Conservation (phyloP, 2,888 invertebrate species). For the Aleiodes testaceus region DNA sequence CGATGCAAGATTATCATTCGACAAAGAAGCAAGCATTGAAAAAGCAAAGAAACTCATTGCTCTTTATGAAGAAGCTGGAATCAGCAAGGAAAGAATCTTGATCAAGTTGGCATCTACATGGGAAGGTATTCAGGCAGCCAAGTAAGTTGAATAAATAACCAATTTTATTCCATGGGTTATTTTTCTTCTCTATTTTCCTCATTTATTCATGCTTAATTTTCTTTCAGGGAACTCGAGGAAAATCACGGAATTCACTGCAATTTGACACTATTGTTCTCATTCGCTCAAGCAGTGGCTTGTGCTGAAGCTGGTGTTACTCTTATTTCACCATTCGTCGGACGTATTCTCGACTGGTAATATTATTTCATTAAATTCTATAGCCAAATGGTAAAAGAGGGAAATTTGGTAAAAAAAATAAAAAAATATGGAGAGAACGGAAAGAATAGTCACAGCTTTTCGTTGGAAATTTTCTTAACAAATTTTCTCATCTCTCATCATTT, state of each 20-base stretch:
- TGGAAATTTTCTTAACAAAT: too few species aligned
- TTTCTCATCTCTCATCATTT: too few species aligned
- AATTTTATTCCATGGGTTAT: not conserved
- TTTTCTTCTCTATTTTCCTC: not conserved
- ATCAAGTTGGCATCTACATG: conserved; percentile 99
- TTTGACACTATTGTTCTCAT: conserved; percentile 95
- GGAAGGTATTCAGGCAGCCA: conserved; percentile 99
- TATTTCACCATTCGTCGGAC: conserved; percentile 99
- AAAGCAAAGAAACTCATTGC: conserved; percentile 92
- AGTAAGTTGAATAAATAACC: conserved; percentile 75
- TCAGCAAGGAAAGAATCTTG: conserved; percentile 92
- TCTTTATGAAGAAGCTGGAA: conserved; percentile 91
- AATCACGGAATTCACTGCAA: conserved; percentile 98
- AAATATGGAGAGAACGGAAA: too few species aligned
- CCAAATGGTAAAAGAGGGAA: too few species aligned
- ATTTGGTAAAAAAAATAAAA: too few species aligned
- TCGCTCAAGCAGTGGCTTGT: conserved; percentile 97
- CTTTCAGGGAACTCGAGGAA: conserved; percentile 87
- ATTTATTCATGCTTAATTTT: conserved; percentile 36
- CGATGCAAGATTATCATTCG: conserved; percentile 96
- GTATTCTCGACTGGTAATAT: conserved; percentile 94
- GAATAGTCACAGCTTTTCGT: too few species aligned
- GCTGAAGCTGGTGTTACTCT: conserved; percentile 98
- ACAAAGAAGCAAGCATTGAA: conserved; percentile 91
- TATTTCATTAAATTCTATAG: conserved; percentile 1